Conservation (phyloP, 2,797 vertebrate species). For the Cercopithecus hamlyni region DNA sequence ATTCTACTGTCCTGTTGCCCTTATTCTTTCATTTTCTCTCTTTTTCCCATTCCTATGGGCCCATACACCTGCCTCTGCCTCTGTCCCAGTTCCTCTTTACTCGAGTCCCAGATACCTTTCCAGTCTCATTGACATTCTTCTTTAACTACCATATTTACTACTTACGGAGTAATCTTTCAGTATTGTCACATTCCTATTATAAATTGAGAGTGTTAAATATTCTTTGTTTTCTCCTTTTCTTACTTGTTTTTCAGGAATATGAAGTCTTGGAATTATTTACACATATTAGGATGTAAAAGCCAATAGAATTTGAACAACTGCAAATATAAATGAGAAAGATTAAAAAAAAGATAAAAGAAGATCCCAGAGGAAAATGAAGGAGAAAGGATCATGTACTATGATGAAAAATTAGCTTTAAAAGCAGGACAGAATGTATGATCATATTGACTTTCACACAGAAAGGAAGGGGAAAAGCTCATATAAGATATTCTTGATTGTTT, state of each 20-base stretch:
- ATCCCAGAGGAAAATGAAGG: neutral
- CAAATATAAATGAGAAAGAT: neutral
- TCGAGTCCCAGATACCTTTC: neutral
- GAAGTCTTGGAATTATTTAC: neutral
- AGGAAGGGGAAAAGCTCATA: neutral
- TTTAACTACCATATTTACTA: neutral
- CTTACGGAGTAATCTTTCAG: neutral
- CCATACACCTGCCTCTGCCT: fast-evolving
- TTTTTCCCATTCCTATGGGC: neutral
- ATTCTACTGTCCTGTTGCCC: neutral
- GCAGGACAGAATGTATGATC: neutral
- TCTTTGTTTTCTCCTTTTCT: neutral
- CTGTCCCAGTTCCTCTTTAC: neutral
- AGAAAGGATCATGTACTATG: neutral
- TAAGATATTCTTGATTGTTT: neutral
- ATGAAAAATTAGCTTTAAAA: neutral
- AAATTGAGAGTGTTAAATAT: neutral
- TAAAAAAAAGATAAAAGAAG: neutral
- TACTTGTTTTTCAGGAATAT: neutral
- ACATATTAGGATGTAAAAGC: neutral
- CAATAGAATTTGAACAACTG: neutral
- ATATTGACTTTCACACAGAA: neutral
- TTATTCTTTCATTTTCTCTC: neutral
- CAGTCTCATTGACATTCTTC: fast-evolving
- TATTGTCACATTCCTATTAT: neutral